Conservation (phyloP, 2,113 vertebrate genomes). For the Antechinus stuartii region DNA sequence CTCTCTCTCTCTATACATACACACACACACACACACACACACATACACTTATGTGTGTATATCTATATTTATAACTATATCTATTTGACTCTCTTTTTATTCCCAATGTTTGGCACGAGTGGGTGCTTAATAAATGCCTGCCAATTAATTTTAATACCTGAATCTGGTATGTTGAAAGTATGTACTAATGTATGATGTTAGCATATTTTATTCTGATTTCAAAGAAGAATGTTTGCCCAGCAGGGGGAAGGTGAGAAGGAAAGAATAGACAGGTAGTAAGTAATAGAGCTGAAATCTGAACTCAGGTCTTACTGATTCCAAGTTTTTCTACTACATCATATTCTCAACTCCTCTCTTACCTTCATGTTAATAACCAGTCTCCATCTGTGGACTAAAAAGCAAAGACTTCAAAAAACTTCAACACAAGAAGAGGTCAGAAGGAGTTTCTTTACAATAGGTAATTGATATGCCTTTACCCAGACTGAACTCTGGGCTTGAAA, state of each 20-base stretch:
- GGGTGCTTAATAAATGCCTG: no score
- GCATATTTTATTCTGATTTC: background rate
- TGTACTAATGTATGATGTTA: background rate
- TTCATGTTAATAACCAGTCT: background rate
- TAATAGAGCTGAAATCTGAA: background rate
- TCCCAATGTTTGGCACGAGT: no score
- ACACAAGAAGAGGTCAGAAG: background rate
- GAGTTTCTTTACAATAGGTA: background rate
- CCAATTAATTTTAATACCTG: background rate
- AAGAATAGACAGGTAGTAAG: background rate
- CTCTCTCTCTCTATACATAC: no score
- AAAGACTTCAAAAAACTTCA: background rate
- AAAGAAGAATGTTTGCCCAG: background rate
- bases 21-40: no score
- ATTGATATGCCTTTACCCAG: background rate
- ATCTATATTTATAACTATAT: no score
- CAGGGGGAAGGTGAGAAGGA: background rate
- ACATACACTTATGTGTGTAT: no score
- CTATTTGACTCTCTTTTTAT: no score
- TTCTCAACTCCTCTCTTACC: background rate
- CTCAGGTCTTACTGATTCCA: background rate
- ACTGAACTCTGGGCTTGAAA: background rate
- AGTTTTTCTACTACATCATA: background rate
- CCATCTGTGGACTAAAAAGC: background rate
- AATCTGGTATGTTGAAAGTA: background rate